Conservation (phyloP, 2,888 invertebrate genomes). For the Synanthedon myopaeformis region DNA sequence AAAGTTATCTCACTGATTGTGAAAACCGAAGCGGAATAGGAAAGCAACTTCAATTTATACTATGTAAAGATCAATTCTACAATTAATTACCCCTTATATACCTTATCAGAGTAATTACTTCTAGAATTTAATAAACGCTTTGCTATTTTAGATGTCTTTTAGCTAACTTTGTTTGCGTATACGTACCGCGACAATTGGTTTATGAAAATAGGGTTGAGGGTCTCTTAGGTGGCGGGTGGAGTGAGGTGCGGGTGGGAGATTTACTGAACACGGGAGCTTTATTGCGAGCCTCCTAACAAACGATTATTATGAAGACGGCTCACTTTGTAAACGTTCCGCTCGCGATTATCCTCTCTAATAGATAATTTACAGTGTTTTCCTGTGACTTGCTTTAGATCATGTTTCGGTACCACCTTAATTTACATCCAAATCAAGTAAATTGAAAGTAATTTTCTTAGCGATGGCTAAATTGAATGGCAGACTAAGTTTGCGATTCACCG, state of each 20-base stretch:
- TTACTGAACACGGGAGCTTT: slow-evolving; percentile 19
- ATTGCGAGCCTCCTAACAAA: slow-evolving; percentile 38
- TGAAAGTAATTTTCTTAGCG: too few species aligned
- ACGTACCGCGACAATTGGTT: slow-evolving; percentile 1
- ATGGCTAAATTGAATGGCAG: too few species aligned
- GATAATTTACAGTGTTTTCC: neutral
- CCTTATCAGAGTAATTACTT: too few species aligned
- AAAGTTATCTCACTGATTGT: too few species aligned
- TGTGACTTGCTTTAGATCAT: neutral
- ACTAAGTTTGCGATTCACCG: too few species aligned
- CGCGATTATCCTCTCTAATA: neutral
- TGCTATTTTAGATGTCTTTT: neutral
- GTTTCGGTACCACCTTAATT: neutral
- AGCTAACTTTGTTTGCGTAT: neutral
- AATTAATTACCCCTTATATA: too few species aligned
- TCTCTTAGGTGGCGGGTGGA: neutral
- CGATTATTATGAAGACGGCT: slow-evolving; percentile 38
- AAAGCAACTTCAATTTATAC: too few species aligned
- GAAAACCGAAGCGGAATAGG: too few species aligned
- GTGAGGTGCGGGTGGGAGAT: neutral
- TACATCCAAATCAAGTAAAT: neutral
- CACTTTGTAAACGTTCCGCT: slow-evolving; percentile 15
- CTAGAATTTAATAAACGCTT: too few species aligned
- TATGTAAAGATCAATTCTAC: too few species aligned
- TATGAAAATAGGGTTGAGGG: neutral